These are phyloP conservation scores for Drosophila kanekoi DNA, from an alignment of 2,888 invertebrate genomes.

Conservation along the genomic window DNA sequence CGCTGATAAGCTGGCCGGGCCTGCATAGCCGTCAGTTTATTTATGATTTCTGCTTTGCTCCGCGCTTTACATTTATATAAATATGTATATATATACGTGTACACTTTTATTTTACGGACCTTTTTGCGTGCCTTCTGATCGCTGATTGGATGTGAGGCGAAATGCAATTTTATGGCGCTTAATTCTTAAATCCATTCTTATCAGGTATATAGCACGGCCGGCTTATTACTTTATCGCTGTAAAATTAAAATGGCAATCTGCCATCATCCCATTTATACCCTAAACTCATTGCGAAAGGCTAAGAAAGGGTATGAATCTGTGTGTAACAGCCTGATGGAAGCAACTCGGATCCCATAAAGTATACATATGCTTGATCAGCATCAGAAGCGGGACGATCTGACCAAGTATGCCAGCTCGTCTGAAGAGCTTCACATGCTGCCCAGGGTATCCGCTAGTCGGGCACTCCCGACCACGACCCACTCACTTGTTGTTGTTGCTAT, in stretches of 20 bases:
- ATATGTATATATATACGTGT: constrained; percentile 36
- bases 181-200: constrained; percentile 74
- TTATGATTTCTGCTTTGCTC: constrained; percentile 68
- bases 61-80: constrained; percentile 9
- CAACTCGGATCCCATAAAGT: no score
- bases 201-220: constrained; percentile 49
- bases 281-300: no score
- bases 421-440: no score
- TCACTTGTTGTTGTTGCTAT: not conserved
- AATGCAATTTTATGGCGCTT: constrained; percentile 81
- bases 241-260: constrained; percentile 62
- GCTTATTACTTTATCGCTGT: constrained; percentile 67
- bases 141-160: constrained; percentile 51
- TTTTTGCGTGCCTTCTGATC: constrained; percentile 44
- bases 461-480: no score
- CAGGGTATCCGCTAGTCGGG: no score
- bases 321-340: no score
- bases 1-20: constrained; percentile 61
- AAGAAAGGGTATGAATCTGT: no score
- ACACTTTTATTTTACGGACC: constrained; percentile 29
- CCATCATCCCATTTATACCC: not conserved
- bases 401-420: no score
- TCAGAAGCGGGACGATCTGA: no score
- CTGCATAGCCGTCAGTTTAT: constrained; percentile 54
- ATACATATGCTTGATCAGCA: no score